Evolutionary conservation across 2,888 invertebrate species (phyloP).

Genomic region (Marronus borbonicus): DNA sequence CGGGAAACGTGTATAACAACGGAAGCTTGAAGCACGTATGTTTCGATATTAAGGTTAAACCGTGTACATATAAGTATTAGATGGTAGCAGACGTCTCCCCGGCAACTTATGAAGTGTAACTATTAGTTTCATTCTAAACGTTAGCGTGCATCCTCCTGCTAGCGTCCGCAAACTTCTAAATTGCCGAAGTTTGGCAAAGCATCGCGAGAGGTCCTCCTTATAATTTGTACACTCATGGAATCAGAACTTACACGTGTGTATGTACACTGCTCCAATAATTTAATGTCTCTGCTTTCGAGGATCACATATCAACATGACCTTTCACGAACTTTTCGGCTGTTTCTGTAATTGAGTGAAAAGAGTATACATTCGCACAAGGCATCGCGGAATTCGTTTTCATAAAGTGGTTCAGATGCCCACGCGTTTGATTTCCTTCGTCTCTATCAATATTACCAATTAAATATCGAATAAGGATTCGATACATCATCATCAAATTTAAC

Average conservation of each 20-base stretch:
- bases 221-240: too few relatives aligned
- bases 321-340: too few relatives aligned
- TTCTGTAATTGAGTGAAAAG: too few relatives aligned
- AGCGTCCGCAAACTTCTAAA: slow-evolving; percentile 47
- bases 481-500: too few relatives aligned
- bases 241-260: neutral
- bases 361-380: too few relatives aligned
- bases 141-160: neutral
- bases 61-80: slow-evolving; percentile 6
- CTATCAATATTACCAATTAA: too few relatives aligned
- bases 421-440: too few relatives aligned
- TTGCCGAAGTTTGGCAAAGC: slow-evolving; percentile 40
- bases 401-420: too few relatives aligned
- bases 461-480: too few relatives aligned
- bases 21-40: slow-evolving; percentile 32
- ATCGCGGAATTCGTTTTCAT: too few relatives aligned
- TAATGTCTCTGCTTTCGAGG: too few relatives aligned
- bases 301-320: too few relatives aligned
- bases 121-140: slow-evolving; percentile 49
- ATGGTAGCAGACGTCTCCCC: slow-evolving; percentile 15
- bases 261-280: neutral
- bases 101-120: slow-evolving; percentile 48
- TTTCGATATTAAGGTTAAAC: slow-evolving; percentile 19
- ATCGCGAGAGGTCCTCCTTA: neutral
- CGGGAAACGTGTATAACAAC: slow-evolving; percentile 33